Base-by-base conservation (phyloP, 1,140 invertebrate species). In the Psix sp. region DNA sequence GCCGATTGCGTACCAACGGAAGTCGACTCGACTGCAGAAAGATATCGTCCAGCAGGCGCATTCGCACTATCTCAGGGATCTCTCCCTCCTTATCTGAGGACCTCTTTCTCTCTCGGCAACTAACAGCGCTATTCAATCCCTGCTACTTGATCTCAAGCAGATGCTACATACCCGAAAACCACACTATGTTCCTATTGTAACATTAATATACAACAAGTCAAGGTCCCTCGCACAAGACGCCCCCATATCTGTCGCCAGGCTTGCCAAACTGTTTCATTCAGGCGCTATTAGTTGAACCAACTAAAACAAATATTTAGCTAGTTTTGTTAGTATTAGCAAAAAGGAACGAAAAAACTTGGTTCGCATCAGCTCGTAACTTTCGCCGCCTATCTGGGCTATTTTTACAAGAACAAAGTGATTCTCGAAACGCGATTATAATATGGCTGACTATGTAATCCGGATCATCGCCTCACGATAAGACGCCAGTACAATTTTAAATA, bases 61-160 rank as follows among this genome's bases (percentile, higher is more conserved):
- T 72, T 54, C 60, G 66, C 74, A 68, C 51, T 66, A 52, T 67
- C 35, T 18, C 39, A 21, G n/a, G 9, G 16, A 29, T 56, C 56
- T 10, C 4, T 56, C 38, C 13, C 45, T 49, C 45, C 20, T 43
- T 17, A 5, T 43, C 36, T 21, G 13, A 11, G 3, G 7, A 4
- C 7, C 10, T 52, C 63, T 17, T 17, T 14, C 38, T 18, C 66
- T 35, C 42, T 62, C 59, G 33, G 33, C 48, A 54, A 16, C 48
- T 60, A 51, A 65, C 65, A 48, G 17, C 56, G 65, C 60, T 65
- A 68, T 51, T 74, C 51, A 60, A 68, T 65, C 76, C 70, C 51
- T 73, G 83, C 81, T 79, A 87, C 82, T 86, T 84, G 85, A 87
- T 80, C 80, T 49, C 79, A 57, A 86, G 83, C 85, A 87, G 85